Base-by-base conservation (phyloP, 1,140 invertebrate genomes). In the Stenopsyche tienmushanensis region DNA sequence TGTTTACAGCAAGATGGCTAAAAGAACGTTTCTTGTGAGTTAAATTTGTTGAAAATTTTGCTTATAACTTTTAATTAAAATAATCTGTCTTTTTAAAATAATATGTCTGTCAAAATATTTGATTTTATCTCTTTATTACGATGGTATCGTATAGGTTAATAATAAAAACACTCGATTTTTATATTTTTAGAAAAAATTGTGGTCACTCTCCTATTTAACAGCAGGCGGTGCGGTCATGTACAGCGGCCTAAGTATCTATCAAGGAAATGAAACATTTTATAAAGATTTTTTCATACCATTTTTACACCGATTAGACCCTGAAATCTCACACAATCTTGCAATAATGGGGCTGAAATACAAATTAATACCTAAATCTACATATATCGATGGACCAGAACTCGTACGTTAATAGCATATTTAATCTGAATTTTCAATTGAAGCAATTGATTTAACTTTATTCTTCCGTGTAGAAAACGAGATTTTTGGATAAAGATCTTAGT, bases 201-300 rank as follows among this genome's bases (percentile, higher is more conserved):
- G 78, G 71, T 80, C 79, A 1, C 68, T 81, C 59, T 80, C 76
- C 65, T 86, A 71, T 71, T 77, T 89, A 44, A 80, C 79, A 42
- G 72, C 78, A 68, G 85, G 86, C n/a, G 87, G 88, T 21, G 72
- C 80, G 8, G 29, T 83, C 8, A 73, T 85, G 1, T 92, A 85
- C 75, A 72, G 82, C 66, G 86, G 83, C 9, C 76, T 88, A 53
- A 85, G 84, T 72, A 76, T 90, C 64, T 87, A 85, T 65, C 85
- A 85, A 67, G 84, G 85, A 57, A 87, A 93, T 76, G 89, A 91
- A 73, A 86, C 85, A 67, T 93, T 93, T 76, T 94, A 93, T 74
- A 80, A 85, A 42, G 78, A 88, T 64, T 71, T 88, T 65, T 66
- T 89, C 0, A 87, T 91, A 83, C 92, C 92, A n/a, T 9, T 88